phyloP scores from a whole-genome alignment of 2,888 invertebrate genomes.

The Gibbula magus region DNA sequence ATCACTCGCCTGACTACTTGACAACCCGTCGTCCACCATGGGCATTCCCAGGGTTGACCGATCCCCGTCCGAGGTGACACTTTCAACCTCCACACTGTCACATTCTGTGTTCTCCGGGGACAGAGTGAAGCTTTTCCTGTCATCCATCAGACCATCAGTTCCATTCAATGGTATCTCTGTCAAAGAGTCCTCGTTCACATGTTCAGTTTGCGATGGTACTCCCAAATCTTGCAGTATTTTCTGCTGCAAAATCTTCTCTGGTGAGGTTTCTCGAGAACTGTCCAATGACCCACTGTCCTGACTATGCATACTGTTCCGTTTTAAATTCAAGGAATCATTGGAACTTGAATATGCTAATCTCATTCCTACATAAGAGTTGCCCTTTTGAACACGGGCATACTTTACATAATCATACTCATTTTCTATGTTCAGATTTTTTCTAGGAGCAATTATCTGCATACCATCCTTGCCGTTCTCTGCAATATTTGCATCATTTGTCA shows the following conservation, averaged over 20 bases:
- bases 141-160: conserved; percentile 77
- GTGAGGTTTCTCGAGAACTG: conserved; percentile 64
- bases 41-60: conserved; percentile 81
- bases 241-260: conserved; percentile 57
- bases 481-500: neutral
- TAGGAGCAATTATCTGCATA: conserved; percentile 40
- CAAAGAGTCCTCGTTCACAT: conserved; percentile 70
- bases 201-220: conserved; percentile 44
- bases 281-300: conserved; percentile 55
- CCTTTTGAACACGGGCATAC: conserved; percentile 74
- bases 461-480: conserved; percentile 11
- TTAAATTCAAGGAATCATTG: conserved; percentile 59
- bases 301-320: conserved; percentile 46
- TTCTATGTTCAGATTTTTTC: conserved; percentile 62
- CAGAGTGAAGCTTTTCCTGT: conserved; percentile 88
- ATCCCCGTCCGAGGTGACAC: conserved; percentile 71
- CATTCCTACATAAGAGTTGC: conserved; percentile 87
- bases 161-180: conserved; percentile 75
- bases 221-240: conserved; percentile 47
- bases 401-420: conserved; percentile 75
- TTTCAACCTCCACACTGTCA: conserved; percentile 91
- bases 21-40: conserved; percentile 93
- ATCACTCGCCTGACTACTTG: conserved; percentile 94
- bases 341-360: conserved; percentile 79
- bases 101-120: conserved; percentile 95